phyloP scores from a whole-genome alignment of 2,113 vertebrate species.

The Oplegnathus fasciatus region DNA sequence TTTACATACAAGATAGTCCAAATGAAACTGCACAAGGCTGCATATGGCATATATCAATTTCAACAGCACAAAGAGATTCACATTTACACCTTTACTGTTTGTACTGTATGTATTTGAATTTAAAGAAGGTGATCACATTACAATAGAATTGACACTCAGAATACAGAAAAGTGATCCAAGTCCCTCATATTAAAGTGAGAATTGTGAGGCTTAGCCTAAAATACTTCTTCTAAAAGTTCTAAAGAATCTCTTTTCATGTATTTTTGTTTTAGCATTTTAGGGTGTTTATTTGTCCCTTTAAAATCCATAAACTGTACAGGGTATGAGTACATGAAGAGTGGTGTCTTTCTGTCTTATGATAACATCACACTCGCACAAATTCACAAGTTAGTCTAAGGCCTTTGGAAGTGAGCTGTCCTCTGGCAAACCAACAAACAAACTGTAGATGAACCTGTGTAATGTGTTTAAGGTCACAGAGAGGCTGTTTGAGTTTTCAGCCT shows the following conservation, averaged over 20 bases:
- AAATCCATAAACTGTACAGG: not conserved
- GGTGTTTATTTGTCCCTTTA: not conserved
- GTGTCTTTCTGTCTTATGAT: not conserved
- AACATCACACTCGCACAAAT: not conserved
- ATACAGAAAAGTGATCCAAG: not conserved
- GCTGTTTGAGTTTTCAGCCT: conserved; percentile 2
- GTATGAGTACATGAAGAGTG: not conserved
- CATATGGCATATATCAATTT: no score
- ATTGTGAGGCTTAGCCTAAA: not conserved
- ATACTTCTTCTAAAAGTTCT: no score
- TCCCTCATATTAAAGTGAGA: not conserved
- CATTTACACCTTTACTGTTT: no score
- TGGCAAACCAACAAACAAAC: not conserved
- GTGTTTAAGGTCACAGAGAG: not conserved
- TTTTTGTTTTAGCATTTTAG: not conserved
- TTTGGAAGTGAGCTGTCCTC: not conserved
- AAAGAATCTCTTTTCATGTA: no score
- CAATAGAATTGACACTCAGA: no score
- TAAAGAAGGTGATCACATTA: not conserved
- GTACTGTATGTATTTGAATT: no score
- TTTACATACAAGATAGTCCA: no score
- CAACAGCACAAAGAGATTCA: no score
- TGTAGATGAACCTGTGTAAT: not conserved
- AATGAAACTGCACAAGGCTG: no score
- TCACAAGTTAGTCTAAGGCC: not conserved